A percentile compares a stretch with the other conserved stretches of the same genome.
These are phyloP conservation scores for Macrobrachium rosenbergii DNA, from an alignment of 1,140 invertebrate genomes.

Conservation along the genomic window DNA sequence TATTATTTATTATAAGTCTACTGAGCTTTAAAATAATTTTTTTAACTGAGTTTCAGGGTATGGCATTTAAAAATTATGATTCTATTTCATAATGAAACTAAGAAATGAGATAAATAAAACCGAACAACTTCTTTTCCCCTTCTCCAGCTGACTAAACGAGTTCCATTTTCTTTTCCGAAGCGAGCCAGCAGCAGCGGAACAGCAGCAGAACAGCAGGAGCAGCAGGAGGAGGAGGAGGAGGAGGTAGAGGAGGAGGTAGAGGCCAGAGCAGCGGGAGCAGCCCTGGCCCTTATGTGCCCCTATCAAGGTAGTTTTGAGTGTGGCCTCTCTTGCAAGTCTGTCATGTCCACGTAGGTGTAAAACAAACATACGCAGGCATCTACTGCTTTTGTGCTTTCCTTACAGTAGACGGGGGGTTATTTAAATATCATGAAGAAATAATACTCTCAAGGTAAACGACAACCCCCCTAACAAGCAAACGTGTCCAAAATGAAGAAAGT, in stretches of 20 bases:
- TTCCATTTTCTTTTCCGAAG: background rate
- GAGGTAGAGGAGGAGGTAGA: too few relatives aligned
- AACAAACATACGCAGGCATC: constrained; percentile 53
- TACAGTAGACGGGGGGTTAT: constrained; percentile 31
- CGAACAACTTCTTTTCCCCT: background rate
- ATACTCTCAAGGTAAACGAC: background rate
- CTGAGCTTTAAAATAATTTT: too few relatives aligned
- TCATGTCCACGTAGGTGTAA: constrained; percentile 52
- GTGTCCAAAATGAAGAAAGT: background rate
- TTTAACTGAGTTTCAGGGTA: too few relatives aligned
- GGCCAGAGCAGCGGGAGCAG: background rate
- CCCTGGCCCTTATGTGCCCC: constrained; percentile 33
- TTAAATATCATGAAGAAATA: constrained; percentile 31
- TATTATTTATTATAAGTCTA: too few relatives aligned
- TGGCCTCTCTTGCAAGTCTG: constrained; percentile 61
- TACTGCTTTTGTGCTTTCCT: constrained; percentile 48
- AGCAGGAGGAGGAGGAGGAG: too few relatives aligned
- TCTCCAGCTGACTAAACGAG: background rate
- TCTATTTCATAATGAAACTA: too few relatives aligned
- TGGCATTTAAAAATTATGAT: too few relatives aligned
- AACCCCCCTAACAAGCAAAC: background rate
- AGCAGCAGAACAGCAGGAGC: too few relatives aligned
- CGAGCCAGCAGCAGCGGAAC: too few relatives aligned
- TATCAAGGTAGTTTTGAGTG: constrained; percentile 57
- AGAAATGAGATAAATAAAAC: background rate